Percentiles rank a stretch among this genome's conserved stretches.
Evolutionary conservation across 2,113 vertebrate species (phyloP).

Genomic region (Tinamus guttatus): DNA sequence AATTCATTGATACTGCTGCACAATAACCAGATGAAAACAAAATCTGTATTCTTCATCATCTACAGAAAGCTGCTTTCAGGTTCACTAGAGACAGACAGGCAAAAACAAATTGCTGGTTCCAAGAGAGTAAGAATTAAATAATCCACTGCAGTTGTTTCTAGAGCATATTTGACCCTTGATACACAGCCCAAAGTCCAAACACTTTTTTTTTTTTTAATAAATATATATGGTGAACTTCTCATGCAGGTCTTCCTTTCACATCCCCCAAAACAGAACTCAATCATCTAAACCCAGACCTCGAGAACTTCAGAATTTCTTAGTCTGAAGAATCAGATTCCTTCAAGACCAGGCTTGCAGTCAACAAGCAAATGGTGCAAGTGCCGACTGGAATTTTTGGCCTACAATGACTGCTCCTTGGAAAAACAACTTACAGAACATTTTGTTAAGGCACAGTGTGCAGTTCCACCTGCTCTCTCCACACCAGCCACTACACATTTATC

Average conservation of each 20-base stretch:
- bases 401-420: not conserved
- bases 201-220: not conserved
- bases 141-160: not conserved
- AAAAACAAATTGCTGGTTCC: not conserved
- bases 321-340: not conserved
- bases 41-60: not conserved
- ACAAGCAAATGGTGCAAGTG: not conserved
- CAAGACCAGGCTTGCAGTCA: not conserved
- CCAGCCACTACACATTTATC: not conserved
- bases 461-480: not conserved
- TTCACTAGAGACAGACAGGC: not conserved
- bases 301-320: not conserved
- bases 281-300: not conserved
- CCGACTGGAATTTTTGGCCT: not conserved
- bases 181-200: not conserved
- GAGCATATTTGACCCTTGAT: not conserved
- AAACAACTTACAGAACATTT: not conserved
- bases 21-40: not conserved
- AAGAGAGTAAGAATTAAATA: not conserved
- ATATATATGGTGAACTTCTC: not conserved
- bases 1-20: not conserved
- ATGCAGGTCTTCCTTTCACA: not conserved
- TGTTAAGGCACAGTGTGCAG: not conserved
- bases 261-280: not conserved
- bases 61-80: not conserved